Evolutionary conservation across 2,113 vertebrate genomes (phyloP).

Genomic region (Hucho hucho): DNA sequence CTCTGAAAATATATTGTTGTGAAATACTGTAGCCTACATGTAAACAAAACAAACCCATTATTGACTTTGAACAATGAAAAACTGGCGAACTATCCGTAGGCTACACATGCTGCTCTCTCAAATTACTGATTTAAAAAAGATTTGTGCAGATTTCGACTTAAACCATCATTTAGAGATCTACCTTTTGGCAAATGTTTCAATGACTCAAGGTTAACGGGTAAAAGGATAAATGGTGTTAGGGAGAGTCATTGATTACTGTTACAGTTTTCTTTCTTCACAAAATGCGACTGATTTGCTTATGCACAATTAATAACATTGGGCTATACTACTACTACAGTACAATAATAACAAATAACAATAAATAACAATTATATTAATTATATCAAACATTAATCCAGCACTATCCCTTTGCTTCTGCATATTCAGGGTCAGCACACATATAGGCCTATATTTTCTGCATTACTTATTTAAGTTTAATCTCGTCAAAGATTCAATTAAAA

Average conservation of each 20-base stretch:
- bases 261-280: too few species aligned
- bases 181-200: not conserved
- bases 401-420: conserved; percentile 50
- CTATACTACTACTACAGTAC: conserved; percentile 38
- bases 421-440: conserved; percentile 65
- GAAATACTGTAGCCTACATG: not conserved
- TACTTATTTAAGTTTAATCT: conserved; percentile 77
- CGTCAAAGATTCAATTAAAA: conserved; percentile 77
- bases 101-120: not conserved
- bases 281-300: too few species aligned
- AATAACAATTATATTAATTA: not conserved
- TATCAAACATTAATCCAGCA: conserved; percentile 57
- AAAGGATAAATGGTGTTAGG: not conserved
- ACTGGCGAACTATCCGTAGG: not conserved
- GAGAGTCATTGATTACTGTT: not conserved
- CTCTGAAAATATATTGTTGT: not conserved
- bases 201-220: not conserved
- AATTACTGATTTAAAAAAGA: not conserved
- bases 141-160: too few species aligned
- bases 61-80: not conserved
- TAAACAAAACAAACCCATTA: not conserved
- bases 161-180: not conserved
- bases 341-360: not conserved
- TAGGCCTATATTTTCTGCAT: conserved; percentile 31
- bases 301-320: too few species aligned